A percentile compares a stretch with the other conserved stretches of the same genome.
phyloP scores from a whole-genome alignment of 2,113 vertebrate species.

The Phrynosoma blainvillii region DNA sequence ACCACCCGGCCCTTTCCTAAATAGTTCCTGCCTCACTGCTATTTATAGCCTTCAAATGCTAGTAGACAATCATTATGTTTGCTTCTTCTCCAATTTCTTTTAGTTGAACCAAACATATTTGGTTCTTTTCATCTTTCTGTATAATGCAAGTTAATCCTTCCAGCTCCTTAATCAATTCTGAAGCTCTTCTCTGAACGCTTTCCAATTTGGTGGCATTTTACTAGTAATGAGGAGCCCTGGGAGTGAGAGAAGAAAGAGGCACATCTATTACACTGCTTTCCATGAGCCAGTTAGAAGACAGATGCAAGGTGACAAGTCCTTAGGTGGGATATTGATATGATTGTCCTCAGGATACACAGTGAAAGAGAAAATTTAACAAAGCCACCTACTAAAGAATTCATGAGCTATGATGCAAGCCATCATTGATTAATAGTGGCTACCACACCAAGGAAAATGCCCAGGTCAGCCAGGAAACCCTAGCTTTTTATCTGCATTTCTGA shows the following conservation, averaged over 20 bases:
- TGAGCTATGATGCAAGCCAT: not conserved
- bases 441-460: not conserved
- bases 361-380: constrained; percentile 10
- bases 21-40: not conserved
- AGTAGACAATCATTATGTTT: not conserved
- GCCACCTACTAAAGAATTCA: constrained; percentile 12
- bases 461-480: not conserved
- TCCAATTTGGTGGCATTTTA: constrained; percentile 38
- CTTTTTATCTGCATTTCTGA: not conserved
- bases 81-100: not conserved
- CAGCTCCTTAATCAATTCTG: not conserved
- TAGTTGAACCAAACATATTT: not conserved
- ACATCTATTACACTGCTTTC: constrained; percentile 21
- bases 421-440: not conserved
- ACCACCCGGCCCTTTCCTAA: not conserved
- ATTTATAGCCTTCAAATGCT: not conserved
- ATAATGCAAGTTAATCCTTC: constrained; percentile 8
- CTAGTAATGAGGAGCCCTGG: constrained; percentile 20
- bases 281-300: constrained; percentile 24
- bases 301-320: constrained; percentile 38
- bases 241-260: constrained; percentile 8
- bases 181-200: constrained; percentile 32
- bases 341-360: constrained; percentile 6
- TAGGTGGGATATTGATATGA: constrained; percentile 17
- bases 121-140: not conserved